Base-by-base conservation (phyloP, 1,140 invertebrate genomes). In the Leptinotarsa texana region DNA sequence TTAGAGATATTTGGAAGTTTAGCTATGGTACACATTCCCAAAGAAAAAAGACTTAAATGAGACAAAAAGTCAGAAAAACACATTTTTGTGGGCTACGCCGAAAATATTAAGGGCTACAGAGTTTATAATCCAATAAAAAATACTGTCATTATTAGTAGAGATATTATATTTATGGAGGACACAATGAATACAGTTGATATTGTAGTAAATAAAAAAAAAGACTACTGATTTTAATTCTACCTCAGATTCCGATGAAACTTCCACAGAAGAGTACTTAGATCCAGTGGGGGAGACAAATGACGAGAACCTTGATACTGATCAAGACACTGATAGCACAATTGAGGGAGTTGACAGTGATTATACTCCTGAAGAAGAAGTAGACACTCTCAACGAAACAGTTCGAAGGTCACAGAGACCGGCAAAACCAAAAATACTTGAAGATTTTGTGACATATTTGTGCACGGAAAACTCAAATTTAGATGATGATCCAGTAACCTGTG, bases 11-110 rank as follows among this genome's bases (percentile, higher is more conserved):
- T 84, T 82, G 81, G 81, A 22, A 80, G 77, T 69, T 24, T 3
- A 65, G 82, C 73, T 1, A 83, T 83, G 81, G 81, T 83, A 2
- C 82, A 82, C 69, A 65, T 83, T 3, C 77, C 81, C 27, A 81
- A 83, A 80, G 71, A 74, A 66, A 81, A 76, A 69, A 63, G 78
- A 47, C 15, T 18, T 15, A 84, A 84, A 72, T 81, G 79, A 63
- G 72, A 78, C 48, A 77, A 76, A 70, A 81, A 80, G 65, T 69
- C 81, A 15, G 69, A 71, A 22, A 80, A 80, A 74, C 65, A 70
- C 2, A 80, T 83, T 66, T 63, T 81, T 15, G 74, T 82, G 1
- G 80, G 80, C 47, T 82, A 74, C 70, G 11, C 22, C 48, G 76
- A 78, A 63, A 63, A 76, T 22, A 24, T 48, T 13, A 69, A 69